These are phyloP conservation scores for Spea hammondii DNA, from an alignment of 2,797 vertebrate species.

Conservation along the genomic window DNA sequence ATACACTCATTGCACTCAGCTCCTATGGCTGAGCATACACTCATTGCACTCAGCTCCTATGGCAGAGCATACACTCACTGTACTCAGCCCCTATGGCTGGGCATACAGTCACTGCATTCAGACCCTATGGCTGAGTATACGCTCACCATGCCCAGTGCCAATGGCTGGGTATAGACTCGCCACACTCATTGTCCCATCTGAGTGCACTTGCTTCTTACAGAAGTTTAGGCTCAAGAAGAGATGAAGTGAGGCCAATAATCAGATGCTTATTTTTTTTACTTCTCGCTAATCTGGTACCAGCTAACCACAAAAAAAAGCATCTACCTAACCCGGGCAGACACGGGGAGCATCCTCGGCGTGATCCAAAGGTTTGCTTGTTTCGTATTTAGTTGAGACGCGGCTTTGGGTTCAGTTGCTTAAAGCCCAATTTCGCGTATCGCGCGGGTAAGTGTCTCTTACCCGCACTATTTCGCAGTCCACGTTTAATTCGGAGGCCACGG, in stretches of 20 bases:
- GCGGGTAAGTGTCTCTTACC: conserved; percentile 71
- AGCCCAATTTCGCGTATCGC: no score
- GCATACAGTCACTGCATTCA: not conserved
- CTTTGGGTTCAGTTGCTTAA: no score
- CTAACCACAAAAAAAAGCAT: no score
- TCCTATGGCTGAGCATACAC: not conserved
- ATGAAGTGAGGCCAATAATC: no score
- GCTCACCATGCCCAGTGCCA: not conserved
- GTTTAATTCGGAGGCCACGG: conserved; percentile 87
- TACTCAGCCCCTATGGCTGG: not conserved
- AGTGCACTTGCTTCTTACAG: no score
- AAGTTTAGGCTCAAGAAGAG: no score
- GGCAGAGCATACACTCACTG: not conserved
- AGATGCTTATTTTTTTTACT: no score
- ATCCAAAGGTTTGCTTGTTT: no score
- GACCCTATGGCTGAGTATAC: not conserved
- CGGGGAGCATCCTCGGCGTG: no score
- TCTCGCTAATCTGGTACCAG: no score
- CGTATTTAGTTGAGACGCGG: no score
- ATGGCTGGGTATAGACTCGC: not conserved
- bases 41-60: not conserved
- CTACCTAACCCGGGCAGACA: no score
- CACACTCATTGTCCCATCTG: not conserved
- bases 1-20: not conserved
- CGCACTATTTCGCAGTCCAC: conserved; percentile 98